Conservation (phyloP, 2,888 invertebrate species). For the Zhuqinia jingwanae region DNA sequence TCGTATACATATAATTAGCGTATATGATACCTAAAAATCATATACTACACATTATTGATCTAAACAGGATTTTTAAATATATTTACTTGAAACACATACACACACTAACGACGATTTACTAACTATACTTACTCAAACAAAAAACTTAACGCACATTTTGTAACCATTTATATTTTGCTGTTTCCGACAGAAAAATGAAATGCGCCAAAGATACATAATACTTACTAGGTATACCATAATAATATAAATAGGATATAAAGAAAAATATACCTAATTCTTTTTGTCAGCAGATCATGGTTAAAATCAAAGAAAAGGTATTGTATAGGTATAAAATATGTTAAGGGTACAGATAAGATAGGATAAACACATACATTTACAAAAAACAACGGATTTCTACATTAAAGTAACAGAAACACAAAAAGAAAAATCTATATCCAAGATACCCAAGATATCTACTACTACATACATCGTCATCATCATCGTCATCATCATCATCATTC, state of each 20-base stretch:
- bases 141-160: background rate
- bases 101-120: too few species aligned
- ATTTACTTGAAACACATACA: too few species aligned
- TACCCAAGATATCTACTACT: background rate
- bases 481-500: background rate
- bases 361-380: background rate
- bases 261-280: background rate
- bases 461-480: too few species aligned
- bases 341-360: background rate
- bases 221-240: too few species aligned
- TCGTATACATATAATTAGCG: background rate
- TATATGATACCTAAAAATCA: background rate
- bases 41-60: too few species aligned
- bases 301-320: background rate
- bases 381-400: background rate
- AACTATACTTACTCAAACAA: background rate
- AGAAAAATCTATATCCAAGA: background rate
- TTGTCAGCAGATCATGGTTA: background rate
- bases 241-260: too few species aligned
- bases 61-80: too few species aligned
- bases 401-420: background rate
- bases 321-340: too few species aligned
- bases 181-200: background rate
- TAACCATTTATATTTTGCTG: slow-evolving; percentile 4
- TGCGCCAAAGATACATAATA: slow-evolving; percentile 13